Evolutionary conservation across 2,888 invertebrate genomes (phyloP), one percentile per base, ranked within the genome.

Genomic region (Amiota communis): DNA sequence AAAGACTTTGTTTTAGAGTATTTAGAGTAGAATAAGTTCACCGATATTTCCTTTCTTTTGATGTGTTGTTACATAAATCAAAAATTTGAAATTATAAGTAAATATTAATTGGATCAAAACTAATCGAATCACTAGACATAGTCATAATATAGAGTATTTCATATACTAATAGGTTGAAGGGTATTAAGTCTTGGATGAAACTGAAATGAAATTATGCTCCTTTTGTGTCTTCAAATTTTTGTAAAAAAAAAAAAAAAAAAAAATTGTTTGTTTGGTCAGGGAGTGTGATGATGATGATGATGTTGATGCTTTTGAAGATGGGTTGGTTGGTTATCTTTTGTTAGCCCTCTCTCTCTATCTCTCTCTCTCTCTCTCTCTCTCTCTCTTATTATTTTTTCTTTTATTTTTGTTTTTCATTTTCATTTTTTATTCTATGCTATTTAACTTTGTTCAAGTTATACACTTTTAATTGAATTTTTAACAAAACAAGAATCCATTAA

Each of bases 401-500:
- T 75, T 68, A 80, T 65, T 73, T 72, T 74, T 73, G 57, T 48
- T 67, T 64, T 68, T 72, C 53, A 12, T 69, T 49, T 20, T 72
- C 47, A 61, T 61, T 59, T 64, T 71, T 11, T 59, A 65, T 73
- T 71, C 59, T 12, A 67, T 63, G 36, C 23, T 72, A 23, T 63
- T 56, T 70, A 69, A 73, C 64, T 71, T 76, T 70, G 76, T 65
- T 73, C 61, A 78, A 81, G 83, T 78, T 73, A 80, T 83, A 79
- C 76, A 81, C 83, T 83, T 86, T 83, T 86, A 86, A 86, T 86
- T 86, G 84, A 83, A 85, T 86, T 84, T 81, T 83, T 77, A 79
- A 78, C 74, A 85, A 80, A 78, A 79, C 78, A 75, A 80, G 72
- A 77, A 75, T 76, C 61, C 77, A 85, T 83, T 82, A 65, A 48